Evolutionary conservation across 2,797 vertebrate species (phyloP).

Genomic region (Pipistrellus nathusii): DNA sequence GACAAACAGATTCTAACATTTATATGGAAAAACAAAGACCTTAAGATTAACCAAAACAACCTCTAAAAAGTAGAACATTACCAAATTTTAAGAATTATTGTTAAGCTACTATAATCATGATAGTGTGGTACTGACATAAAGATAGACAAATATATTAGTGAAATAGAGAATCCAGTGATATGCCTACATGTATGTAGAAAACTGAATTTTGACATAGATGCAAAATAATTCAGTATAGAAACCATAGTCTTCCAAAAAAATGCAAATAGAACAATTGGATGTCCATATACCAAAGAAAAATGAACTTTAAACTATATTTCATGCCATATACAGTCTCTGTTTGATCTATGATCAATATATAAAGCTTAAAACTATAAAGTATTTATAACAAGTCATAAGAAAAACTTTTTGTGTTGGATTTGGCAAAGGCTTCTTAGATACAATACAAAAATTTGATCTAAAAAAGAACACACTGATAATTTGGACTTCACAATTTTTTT

Average conservation of each 20-base stretch:
- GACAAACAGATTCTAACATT: constrained; percentile 13
- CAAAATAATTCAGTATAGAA: background rate
- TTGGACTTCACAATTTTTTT: background rate
- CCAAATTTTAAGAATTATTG: constrained; percentile 20
- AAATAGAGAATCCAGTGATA: background rate
- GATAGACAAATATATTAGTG: background rate
- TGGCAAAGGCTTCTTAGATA: background rate
- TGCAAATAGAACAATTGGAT: background rate
- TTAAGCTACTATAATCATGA: constrained; percentile 15
- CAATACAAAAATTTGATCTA: background rate
- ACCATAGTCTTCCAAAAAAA: background rate
- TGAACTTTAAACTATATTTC: background rate
- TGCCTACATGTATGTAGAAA: background rate
- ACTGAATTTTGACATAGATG: constrained; percentile 37
- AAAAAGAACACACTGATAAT: constrained; percentile 7
- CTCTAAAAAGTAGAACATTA: constrained; percentile 38
- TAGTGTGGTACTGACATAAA: background rate
- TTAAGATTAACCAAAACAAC: background rate
- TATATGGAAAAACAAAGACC: background rate
- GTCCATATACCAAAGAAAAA: background rate
- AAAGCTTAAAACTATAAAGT: constrained; percentile 4
- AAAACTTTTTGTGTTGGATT: background rate
- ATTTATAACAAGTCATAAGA: background rate
- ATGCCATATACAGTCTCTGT: background rate
- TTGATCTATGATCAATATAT: background rate